These are phyloP conservation scores for Melanogrammus aeglefinus DNA, from an alignment of 2,797 vertebrate genomes.

Conservation along the genomic window DNA sequence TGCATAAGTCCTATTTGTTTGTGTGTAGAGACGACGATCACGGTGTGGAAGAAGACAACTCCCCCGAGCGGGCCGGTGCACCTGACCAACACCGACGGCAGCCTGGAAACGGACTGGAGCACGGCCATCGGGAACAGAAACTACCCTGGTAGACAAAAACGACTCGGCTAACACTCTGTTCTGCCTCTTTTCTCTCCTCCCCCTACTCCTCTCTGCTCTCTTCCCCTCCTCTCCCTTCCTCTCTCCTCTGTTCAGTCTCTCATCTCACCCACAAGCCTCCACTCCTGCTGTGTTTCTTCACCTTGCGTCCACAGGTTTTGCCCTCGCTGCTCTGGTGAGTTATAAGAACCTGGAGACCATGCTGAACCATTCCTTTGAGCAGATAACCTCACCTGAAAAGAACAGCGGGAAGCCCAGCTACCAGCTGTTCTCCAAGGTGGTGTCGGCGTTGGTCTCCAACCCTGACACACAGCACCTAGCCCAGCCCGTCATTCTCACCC, in stretches of 20 bases:
- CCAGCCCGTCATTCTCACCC: conserved; percentile 48
- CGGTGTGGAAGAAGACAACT: conserved; percentile 44
- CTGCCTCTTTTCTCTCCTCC: neutral
- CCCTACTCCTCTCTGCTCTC: too few species aligned
- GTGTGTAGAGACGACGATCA: conserved; percentile 58
- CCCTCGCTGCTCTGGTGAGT: conserved; percentile 60
- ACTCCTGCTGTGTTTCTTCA: too few species aligned
- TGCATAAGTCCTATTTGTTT: conserved; percentile 5
- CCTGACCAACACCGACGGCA: conserved; percentile 52
- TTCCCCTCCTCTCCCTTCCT: neutral
- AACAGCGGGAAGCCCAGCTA: conserved; percentile 20
- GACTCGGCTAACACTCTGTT: too few species aligned
- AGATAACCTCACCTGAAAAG: conserved; percentile 27
- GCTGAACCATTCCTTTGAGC: conserved; percentile 47
- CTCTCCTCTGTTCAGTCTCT: neutral
- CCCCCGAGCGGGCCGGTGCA: conserved; percentile 59
- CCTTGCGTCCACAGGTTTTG: conserved; percentile 48
- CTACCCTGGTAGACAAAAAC: conserved; percentile 62
- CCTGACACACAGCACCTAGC: conserved; percentile 56
- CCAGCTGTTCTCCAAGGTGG: conserved; percentile 55
- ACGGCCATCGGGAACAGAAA: conserved; percentile 54
- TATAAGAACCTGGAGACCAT: conserved; percentile 58
- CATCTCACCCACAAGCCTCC: neutral
- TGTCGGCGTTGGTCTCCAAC: conserved; percentile 67
- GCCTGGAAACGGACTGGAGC: conserved; percentile 66